Conservation (phyloP, 2,888 invertebrate species). For the Globia sparganii region DNA sequence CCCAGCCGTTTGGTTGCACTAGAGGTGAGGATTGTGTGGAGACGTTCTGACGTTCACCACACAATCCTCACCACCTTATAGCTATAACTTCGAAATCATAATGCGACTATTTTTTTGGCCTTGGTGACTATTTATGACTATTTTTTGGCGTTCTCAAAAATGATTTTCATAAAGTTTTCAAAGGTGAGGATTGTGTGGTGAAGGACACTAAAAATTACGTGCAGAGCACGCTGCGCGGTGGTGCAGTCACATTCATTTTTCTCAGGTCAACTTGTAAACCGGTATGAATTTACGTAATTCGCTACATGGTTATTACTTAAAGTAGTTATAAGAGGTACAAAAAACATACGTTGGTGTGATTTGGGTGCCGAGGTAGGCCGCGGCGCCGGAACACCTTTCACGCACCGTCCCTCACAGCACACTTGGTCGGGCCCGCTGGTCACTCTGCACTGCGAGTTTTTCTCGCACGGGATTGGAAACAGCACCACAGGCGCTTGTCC, state of each 20-base stretch:
- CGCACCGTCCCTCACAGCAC: conserved; percentile 90
- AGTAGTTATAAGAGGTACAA: conserved; percentile 36
- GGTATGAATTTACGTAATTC: conserved; percentile 56
- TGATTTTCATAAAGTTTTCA: no score
- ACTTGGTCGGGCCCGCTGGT: conserved; percentile 86
- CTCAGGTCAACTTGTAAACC: conserved; percentile 55
- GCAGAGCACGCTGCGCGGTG: neutral
- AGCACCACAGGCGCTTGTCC: conserved; percentile 79
- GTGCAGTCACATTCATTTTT: conserved; percentile 26
- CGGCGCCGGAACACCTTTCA: conserved; percentile 91
- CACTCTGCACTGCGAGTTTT: conserved; percentile 85
- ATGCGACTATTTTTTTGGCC: no score
- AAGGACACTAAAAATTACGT: no score
- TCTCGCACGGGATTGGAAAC: conserved; percentile 87
- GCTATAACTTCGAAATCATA: no score
- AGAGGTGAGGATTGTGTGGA: no score
- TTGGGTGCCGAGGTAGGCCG: conserved; percentile 83
- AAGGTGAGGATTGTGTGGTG: no score
- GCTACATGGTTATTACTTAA: conserved; percentile 32
- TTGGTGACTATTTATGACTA: no score
- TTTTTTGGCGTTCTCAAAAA: no score
- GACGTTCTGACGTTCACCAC: no score
- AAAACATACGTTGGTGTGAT: conserved; percentile 85
- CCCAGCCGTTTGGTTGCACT: no score
- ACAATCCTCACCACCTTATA: no score